A percentile compares a stretch with the other conserved stretches of the same genome.
Conservation (phyloP, 2,113 vertebrate species). For the Turdus rufiventris region DNA sequence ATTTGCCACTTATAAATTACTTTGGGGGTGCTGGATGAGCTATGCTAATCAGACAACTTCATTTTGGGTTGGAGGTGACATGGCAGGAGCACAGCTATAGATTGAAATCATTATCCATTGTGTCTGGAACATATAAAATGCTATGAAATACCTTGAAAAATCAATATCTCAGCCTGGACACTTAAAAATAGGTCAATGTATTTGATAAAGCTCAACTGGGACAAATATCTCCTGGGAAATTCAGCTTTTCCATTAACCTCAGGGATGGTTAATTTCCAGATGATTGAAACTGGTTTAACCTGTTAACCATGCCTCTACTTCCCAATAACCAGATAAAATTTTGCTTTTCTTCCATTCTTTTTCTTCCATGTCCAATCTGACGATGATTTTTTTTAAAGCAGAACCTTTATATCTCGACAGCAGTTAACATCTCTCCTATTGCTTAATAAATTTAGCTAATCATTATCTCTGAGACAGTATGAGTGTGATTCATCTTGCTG, state of each 20-base stretch:
- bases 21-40: neutral
- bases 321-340: neutral
- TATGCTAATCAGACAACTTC: neutral
- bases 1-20: neutral
- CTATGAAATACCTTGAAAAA: neutral
- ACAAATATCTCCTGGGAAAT: neutral
- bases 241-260: neutral
- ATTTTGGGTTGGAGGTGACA: neutral
- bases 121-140: neutral
- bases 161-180: neutral
- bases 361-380: neutral
- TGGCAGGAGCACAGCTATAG: neutral
- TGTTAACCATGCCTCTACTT: neutral
- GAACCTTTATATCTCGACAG: neutral
- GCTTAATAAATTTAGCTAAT: neutral
- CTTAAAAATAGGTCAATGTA: neutral
- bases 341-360: neutral
- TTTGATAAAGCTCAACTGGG: neutral
- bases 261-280: neutral
- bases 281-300: neutral
- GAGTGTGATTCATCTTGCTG: neutral
- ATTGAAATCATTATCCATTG: neutral
- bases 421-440: neutral
- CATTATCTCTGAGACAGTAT: neutral
- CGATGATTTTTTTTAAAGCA: neutral